A percentile compares a stretch with the other conserved stretches of the same genome.
These are phyloP conservation scores for Donacobius atricapilla DNA, from an alignment of 2,113 vertebrate genomes.

Conservation along the genomic window DNA sequence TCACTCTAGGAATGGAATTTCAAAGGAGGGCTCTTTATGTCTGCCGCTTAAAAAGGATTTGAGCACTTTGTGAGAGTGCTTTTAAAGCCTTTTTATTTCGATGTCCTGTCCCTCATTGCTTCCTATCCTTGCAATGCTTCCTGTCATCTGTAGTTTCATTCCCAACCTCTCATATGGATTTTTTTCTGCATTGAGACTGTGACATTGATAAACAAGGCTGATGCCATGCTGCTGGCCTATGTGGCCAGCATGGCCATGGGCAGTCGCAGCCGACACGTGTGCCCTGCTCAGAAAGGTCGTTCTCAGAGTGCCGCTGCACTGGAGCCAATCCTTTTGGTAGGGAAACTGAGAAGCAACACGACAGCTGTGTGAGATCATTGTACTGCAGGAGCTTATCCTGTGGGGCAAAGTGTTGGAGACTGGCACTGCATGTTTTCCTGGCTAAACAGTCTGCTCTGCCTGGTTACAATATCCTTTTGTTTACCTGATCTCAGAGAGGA, in stretches of 20 bases:
- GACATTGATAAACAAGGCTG: neutral
- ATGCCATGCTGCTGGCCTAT: neutral
- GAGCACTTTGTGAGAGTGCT: neutral
- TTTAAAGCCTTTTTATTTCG: neutral
- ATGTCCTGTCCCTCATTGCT: neutral
- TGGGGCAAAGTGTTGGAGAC: neutral
- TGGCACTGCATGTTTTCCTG: neutral
- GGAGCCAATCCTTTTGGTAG: neutral
- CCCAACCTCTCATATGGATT: neutral
- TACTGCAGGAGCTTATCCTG: neutral
- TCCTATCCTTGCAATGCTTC: neutral
- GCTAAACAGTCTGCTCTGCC: neutral
- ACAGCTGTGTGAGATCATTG: constrained; percentile 39
- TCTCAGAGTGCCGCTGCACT: fast-evolving
- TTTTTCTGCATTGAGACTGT: neutral
- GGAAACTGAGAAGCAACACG: neutral
- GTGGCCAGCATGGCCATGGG: neutral
- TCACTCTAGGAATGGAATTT: neutral
- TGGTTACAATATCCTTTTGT: constrained; percentile 28
- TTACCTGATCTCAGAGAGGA: neutral
- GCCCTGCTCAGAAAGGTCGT: neutral
- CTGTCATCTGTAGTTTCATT: neutral
- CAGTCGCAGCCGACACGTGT: fast-evolving
- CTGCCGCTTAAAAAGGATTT: neutral
- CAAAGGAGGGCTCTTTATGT: neutral